Percentiles rank a stretch among this genome's conserved stretches.
phyloP scores from a whole-genome alignment of 1,140 invertebrate genomes.

The Pogonomyrmex californicus region DNA sequence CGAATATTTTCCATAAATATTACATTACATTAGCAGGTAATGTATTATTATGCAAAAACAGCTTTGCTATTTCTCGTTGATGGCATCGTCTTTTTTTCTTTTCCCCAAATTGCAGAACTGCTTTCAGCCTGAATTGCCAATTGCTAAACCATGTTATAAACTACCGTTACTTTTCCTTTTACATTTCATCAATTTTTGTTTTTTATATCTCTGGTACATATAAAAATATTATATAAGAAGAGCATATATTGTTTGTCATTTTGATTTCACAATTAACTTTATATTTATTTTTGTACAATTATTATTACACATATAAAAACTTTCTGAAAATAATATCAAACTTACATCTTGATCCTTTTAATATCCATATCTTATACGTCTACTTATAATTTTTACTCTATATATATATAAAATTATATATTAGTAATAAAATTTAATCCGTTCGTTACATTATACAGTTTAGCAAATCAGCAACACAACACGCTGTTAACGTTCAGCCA shows the following conservation, averaged over 20 bases:
- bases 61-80: neutral
- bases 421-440: neutral
- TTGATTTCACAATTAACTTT: neutral
- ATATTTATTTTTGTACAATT: neutral
- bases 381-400: too few relatives aligned
- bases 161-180: slow-evolving; percentile 17
- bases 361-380: too few relatives aligned
- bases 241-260: neutral
- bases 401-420: too few relatives aligned
- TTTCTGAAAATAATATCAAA: neutral
- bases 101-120: neutral
- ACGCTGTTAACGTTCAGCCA: slow-evolving; percentile 31
- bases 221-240: neutral
- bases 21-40: slow-evolving; percentile 34
- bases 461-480: slow-evolving; percentile 7
- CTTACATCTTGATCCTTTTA: too few relatives aligned
- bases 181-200: slow-evolving; percentile 13
- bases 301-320: neutral
- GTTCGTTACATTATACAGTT: slow-evolving; percentile 22
- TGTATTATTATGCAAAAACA: slow-evolving; percentile 37
- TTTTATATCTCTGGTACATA: neutral
- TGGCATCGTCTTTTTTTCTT: slow-evolving; percentile 9
- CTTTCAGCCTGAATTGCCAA: slow-evolving; percentile 33
- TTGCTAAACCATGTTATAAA: neutral
- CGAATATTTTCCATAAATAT: slow-evolving; percentile 48